Conservation (phyloP, 2,797 vertebrate species). For the Rhinophrynus dorsalis region DNA sequence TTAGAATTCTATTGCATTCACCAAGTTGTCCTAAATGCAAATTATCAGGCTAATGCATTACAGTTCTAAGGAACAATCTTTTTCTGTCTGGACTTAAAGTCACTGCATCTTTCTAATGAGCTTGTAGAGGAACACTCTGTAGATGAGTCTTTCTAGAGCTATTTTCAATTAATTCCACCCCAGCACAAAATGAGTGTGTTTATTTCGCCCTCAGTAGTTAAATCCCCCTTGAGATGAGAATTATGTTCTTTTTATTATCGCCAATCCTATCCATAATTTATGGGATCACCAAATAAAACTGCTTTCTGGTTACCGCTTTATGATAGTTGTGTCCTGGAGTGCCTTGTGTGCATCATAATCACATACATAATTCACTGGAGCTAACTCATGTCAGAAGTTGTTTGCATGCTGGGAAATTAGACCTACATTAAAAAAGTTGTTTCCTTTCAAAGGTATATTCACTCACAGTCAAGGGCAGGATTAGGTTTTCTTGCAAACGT, state of each 20-base stretch:
- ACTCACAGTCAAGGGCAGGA: slow-evolving; percentile 12
- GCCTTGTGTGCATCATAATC: slow-evolving; percentile 40
- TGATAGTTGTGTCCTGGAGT: slow-evolving; percentile 35
- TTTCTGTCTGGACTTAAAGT: slow-evolving; percentile 23
- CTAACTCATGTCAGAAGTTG: slow-evolving; percentile 24
- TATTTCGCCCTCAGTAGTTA: slow-evolving; percentile 13
- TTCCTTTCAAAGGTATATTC: background rate
- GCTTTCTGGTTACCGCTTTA: slow-evolving; percentile 38
- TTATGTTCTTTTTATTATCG: slow-evolving; percentile 44
- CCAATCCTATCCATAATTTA: slow-evolving; percentile 43
- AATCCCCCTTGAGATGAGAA: slow-evolving; percentile 36
- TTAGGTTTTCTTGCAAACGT: too few species aligned
- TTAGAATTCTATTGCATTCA: slow-evolving; percentile 37
- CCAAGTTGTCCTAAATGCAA: slow-evolving; percentile 34
- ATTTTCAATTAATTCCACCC: slow-evolving; percentile 29
- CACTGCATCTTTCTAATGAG: slow-evolving; percentile 22
- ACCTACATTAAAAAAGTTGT: slow-evolving; percentile 17
- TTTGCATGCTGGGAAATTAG: slow-evolving; percentile 41
- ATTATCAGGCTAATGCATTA: slow-evolving; percentile 33
- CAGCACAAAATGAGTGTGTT: slow-evolving; percentile 21
- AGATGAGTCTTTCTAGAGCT: slow-evolving; percentile 30
- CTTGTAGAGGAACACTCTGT: background rate
- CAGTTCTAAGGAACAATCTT: background rate
- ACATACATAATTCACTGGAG: slow-evolving; percentile 40
- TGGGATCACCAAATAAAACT: slow-evolving; percentile 35